Conservation (phyloP, 2,113 vertebrate genomes). For the Callocephalon fimbriatum region DNA sequence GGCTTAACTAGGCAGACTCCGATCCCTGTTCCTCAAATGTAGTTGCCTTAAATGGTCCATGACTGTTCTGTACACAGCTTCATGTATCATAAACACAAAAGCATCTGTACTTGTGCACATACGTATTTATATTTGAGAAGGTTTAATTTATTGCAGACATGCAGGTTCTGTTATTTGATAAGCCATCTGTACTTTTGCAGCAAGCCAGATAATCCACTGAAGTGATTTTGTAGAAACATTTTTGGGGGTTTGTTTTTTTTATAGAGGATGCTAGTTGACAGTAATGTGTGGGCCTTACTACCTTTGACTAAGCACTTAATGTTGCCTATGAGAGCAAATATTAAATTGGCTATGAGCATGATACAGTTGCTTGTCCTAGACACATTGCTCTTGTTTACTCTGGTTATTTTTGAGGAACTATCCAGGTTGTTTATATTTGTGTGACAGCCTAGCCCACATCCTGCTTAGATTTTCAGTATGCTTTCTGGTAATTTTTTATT, state of each 20-base stretch:
- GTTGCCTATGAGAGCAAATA: background rate
- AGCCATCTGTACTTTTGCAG: background rate
- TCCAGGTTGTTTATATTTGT: background rate
- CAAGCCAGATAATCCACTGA: background rate
- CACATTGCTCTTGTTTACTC: background rate
- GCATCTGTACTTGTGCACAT: accelerated
- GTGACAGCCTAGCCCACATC: background rate
- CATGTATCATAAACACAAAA: background rate
- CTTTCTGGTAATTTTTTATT: background rate
- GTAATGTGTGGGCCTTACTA: background rate
- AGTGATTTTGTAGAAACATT: background rate
- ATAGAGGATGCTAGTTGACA: background rate
- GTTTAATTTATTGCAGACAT: background rate
- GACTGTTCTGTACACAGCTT: background rate
- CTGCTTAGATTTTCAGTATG: background rate
- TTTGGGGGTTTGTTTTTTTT: background rate
- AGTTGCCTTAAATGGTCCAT: background rate
- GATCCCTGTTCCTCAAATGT: background rate
- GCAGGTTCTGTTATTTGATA: background rate
- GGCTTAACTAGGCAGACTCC: background rate
- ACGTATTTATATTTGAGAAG: background rate
- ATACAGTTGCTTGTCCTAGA: background rate
- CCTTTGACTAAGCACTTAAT: background rate
- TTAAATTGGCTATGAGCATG: background rate
- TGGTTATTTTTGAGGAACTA: background rate